Evolutionary conservation across 1,140 invertebrate genomes (phyloP), one percentile per base, ranked within the genome.

Genomic region (Tetramorium alpestre): DNA sequence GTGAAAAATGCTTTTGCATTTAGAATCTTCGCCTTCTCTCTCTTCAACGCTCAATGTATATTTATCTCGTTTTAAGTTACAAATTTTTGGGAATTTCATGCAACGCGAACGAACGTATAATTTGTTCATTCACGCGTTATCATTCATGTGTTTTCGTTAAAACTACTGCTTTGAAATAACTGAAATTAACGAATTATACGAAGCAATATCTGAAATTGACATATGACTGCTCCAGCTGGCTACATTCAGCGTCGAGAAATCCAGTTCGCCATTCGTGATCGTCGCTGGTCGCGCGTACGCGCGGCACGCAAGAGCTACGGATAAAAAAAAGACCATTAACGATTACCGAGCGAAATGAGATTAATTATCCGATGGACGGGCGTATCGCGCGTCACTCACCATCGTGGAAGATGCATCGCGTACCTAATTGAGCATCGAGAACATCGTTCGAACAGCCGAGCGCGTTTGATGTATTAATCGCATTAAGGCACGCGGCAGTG

Each of bases 361-460:
- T 82, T 84, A 60, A 84, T 84, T 84, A 75, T 49, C 28, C 54
- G 51, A 60, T 16, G 56, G 28, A 62, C 25, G 54, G 28, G 22
- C 6, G 22, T 28, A 28, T 81, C 65, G 11, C 38, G 51, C 49
- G 25, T 82, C 41, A 82, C 38, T 47, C 41, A 60, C 28, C n/a
- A 28, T 5, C 38, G 80, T 47, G 80, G 60, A 33, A 49, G 69
- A 60, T 73, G 41, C 41, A 73, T 62, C 69, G n/a, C 47, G 44
- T 44, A 62, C 77, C 80, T 84, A 84, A 84, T 84, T 84, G 69
- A 73, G 41, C 69, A 75, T 84, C 72, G 77, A 69, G 47, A 69
- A 80, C 38, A 60, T 84, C 47, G 60, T 41, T 58, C 51, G 41
- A 25, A 25, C 41, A 22, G 47, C 33, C 18, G 25, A 49, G 60